Percentiles rank a stretch among this genome's conserved stretches.
Conservation (phyloP, 2,888 invertebrate genomes). For the Diadromus collaris region DNA sequence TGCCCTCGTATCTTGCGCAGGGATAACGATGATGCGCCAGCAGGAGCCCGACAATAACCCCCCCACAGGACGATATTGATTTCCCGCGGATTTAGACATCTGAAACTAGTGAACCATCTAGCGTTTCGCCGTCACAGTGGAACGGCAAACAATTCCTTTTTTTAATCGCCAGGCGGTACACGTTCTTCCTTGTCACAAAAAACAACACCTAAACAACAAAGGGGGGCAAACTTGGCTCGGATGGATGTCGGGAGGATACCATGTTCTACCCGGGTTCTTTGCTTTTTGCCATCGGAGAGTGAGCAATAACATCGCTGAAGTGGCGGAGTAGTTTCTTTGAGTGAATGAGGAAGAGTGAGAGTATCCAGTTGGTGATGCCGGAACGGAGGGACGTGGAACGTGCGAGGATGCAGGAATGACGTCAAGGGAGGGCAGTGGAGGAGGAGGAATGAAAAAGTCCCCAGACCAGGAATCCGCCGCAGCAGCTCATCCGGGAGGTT, state of each 20-base stretch:
- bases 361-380: slow-evolving; percentile 23
- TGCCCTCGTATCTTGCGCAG: slow-evolving; percentile 46
- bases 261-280: slow-evolving; percentile 18
- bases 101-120: not conserved
- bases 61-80: slow-evolving; percentile 57
- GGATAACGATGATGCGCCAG: slow-evolving; percentile 57
- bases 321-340: slow-evolving; percentile 65
- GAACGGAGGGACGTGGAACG: not conserved
- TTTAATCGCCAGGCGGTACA: too few species aligned
- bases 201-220: too few species aligned
- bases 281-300: slow-evolving; percentile 25
- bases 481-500: slow-evolving; percentile 55
- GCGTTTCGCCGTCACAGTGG: too few species aligned
- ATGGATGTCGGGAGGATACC: not conserved
- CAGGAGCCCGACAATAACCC: slow-evolving; percentile 50
- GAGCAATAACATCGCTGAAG: slow-evolving; percentile 56
- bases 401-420: slow-evolving; percentile 6
- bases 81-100: slow-evolving; percentile 54
- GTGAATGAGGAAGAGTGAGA: slow-evolving; percentile 67
- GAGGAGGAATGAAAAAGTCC: slow-evolving; percentile 69
- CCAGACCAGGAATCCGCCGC: slow-evolving; percentile 66
- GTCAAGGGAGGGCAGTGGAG: slow-evolving; percentile 14
- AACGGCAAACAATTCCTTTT: too few species aligned
- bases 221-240: not conserved
- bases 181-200: too few species aligned